Percentiles rank a stretch among this genome's conserved stretches.
These are phyloP conservation scores for Gopherus evgoodei DNA, from an alignment of 2,113 vertebrate genomes.

Conservation along the genomic window DNA sequence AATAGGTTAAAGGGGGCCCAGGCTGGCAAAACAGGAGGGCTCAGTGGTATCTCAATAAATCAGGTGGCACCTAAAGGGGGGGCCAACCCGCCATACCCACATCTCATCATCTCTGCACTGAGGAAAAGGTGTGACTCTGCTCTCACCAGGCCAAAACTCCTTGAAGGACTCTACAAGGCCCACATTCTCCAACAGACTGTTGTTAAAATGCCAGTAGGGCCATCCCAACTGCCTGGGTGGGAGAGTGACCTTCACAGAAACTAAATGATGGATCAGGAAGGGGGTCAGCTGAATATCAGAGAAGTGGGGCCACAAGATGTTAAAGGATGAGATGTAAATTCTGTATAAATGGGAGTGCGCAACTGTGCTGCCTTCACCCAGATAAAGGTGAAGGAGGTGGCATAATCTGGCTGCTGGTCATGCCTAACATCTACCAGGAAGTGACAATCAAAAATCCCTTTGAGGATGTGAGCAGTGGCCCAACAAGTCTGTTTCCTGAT, in stretches of 20 bases:
- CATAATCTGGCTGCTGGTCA: background rate
- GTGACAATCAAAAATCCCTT: background rate
- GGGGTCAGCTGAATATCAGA: no score
- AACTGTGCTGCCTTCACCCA: background rate
- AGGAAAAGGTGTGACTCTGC: background rate
- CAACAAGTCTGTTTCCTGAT: background rate
- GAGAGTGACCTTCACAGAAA: background rate
- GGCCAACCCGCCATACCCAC: no score
- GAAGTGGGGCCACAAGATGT: background rate
- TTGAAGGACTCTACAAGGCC: background rate
- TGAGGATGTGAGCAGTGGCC: background rate
- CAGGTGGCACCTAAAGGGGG: no score
- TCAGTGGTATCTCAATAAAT: no score
- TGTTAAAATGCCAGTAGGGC: background rate
- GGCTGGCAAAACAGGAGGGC: no score
- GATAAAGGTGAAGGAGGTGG: background rate
- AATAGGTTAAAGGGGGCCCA: no score
- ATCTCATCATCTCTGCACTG: background rate
- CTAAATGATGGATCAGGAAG: background rate
- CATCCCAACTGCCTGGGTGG: background rate
- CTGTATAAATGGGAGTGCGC: background rate
- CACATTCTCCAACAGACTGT: background rate
- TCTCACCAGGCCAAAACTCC: background rate
- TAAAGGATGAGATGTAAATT: background rate
- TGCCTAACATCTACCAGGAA: background rate